These are phyloP conservation scores for Drosophila parabipectinata DNA, from an alignment of 1,140 invertebrate species.

Conservation along the genomic window DNA sequence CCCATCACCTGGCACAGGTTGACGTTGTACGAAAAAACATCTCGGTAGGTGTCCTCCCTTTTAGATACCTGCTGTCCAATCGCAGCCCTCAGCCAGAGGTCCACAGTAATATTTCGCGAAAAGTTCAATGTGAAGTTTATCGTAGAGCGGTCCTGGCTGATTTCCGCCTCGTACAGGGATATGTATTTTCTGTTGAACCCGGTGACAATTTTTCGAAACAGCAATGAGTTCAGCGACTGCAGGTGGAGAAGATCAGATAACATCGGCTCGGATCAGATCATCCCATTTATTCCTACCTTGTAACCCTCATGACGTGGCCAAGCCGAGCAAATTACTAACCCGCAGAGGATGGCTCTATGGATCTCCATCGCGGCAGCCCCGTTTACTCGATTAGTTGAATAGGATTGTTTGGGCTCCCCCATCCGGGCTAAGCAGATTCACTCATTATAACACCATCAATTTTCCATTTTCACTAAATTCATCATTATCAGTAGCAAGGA, in stretches of 20 bases:
- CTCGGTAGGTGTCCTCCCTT: constrained; percentile 12
- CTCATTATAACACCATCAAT: constrained; percentile 37
- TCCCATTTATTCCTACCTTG: constrained; percentile 22
- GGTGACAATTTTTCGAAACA: constrained; percentile 39
- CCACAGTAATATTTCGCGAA: constrained; percentile 17
- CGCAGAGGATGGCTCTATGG: background rate
- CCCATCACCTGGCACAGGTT: constrained; percentile 58
- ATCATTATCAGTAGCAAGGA: background rate
- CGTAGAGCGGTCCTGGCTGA: constrained; percentile 35
- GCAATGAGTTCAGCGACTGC: constrained; percentile 34
- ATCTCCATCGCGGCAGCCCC: background rate
- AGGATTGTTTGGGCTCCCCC: background rate
- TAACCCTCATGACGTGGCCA: background rate
- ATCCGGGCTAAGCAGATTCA: no score
- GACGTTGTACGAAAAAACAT: constrained; percentile 51
- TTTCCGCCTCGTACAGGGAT: constrained; percentile 29
- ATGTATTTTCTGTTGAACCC: constrained; percentile 36
- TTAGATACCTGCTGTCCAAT: constrained; percentile 36
- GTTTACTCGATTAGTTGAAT: background rate
- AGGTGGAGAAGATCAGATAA: background rate
- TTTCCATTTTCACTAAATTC: constrained; percentile 14
- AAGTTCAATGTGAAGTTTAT: constrained; percentile 50
- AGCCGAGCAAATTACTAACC: background rate
- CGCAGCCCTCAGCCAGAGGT: constrained; percentile 41
- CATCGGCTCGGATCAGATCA: no score